phyloP scores from a whole-genome alignment of 1,140 invertebrate species.

The Meteorus sp. region DNA sequence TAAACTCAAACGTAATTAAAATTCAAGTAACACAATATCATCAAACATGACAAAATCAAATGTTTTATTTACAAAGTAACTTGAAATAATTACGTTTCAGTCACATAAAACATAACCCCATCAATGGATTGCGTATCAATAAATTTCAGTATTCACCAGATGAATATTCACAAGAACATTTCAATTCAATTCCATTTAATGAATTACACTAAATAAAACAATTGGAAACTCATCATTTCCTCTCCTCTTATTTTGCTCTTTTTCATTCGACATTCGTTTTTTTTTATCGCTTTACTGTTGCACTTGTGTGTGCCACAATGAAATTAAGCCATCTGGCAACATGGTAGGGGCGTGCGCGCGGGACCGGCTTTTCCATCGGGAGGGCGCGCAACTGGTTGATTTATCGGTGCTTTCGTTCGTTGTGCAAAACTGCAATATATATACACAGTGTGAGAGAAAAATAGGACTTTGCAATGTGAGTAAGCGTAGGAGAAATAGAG shows the following conservation, averaged over 20 bases:
- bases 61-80: no score
- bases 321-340: slow-evolving; percentile 56
- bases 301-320: slow-evolving; percentile 40
- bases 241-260: no score
- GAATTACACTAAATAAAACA: background rate
- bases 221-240: background rate
- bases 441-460: background rate
- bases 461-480: no score
- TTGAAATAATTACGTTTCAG: background rate
- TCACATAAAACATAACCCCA: no score
- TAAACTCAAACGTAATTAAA: background rate
- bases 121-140: no score
- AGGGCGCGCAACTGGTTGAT: slow-evolving; percentile 60
- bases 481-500: no score
- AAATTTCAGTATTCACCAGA: no score
- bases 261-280: slow-evolving; percentile 5
- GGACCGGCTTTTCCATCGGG: slow-evolving; percentile 31
- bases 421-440: slow-evolving; percentile 4
- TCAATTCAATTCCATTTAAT: no score
- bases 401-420: slow-evolving; percentile 53
- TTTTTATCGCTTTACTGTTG: slow-evolving; percentile 26
- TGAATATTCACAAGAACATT: no score
- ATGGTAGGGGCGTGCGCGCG: slow-evolving; percentile 53
- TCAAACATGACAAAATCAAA: no score
- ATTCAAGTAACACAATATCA: background rate